Evolutionary conservation across 2,113 vertebrate genomes (phyloP), one percentile per base, ranked within the genome.

Genomic region (Furnarius figulus): DNA sequence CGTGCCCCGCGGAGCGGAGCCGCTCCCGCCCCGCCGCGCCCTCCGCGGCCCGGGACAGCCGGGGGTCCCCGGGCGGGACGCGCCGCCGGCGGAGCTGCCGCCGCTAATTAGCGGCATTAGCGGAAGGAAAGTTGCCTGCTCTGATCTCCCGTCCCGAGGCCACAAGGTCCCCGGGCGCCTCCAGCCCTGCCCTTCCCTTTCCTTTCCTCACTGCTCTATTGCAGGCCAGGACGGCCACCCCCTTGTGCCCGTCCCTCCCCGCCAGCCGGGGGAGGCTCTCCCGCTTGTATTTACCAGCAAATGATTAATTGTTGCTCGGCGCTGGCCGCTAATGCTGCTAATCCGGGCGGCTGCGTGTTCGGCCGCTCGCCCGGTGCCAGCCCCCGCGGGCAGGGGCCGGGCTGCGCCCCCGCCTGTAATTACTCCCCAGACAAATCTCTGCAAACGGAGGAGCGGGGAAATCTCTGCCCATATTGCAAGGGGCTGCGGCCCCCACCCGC

Each of bases 381-480:
- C 75, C 89, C 89, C 97, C 89, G 55, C 75, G 53, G 66, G 58
- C 66, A 52, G 75, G 39, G 68, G 63, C 56, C 63, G 42, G 27
- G 17, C 75, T 55, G 61, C 35, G 46, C 53, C 94, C 91, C 84
- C 76, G 94, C 56, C 94, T 93, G 85, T 95, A 90, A 94, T 89
- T 96, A 93, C 85, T 94, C 40, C 77, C 94, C 89, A 97, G 90
- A 95, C 90, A 95, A 97, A 93, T 93, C 96, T 97, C 89, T 50
- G 93, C 85, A 1, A 83, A 20, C 61, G 5, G 61, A 81, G 73
- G 87, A 87, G 84, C 56, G 67, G 92, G 87, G 94, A 90, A 97
- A 95, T 70, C 81, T 92, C 94, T 72, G 73, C 96, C 95, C 96
- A 97, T 98, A 96, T 94, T 98, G 97, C 79, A 82, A 70, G 87